Conservation (phyloP, 2,797 vertebrate genomes). For the Melanotaenia parkinsoni region DNA sequence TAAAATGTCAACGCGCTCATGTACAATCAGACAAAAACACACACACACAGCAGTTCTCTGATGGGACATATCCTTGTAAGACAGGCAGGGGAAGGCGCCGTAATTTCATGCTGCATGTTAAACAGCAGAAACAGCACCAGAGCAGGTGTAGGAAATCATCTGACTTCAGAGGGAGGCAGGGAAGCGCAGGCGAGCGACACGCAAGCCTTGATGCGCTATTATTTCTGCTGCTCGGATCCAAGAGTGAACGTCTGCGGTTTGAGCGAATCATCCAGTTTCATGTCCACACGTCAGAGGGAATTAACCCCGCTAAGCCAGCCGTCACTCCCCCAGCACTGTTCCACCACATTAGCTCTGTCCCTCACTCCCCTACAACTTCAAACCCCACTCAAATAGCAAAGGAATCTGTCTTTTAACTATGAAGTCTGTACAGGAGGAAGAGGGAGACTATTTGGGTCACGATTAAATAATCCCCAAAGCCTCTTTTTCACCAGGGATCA, state of each 20-base stretch:
- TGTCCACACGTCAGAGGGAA: slow-evolving; percentile 71
- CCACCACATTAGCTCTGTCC: slow-evolving; percentile 60
- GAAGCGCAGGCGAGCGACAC: slow-evolving; percentile 18
- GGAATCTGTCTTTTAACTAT: slow-evolving; percentile 67
- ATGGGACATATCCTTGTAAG: slow-evolving; percentile 52
- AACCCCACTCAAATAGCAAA: slow-evolving; percentile 51
- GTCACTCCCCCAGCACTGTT: slow-evolving; percentile 54
- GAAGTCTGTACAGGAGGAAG: slow-evolving; percentile 40
- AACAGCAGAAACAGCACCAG: slow-evolving; percentile 50
- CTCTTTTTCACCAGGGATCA: slow-evolving; percentile 68
- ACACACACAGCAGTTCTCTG: slow-evolving; percentile 28
- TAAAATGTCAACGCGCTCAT: slow-evolving; percentile 18
- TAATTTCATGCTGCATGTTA: slow-evolving; percentile 68
- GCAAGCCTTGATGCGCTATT: slow-evolving; percentile 42
- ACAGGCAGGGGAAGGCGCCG: slow-evolving; percentile 38
- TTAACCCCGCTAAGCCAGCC: slow-evolving; percentile 61
- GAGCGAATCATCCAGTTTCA: slow-evolving; percentile 59
- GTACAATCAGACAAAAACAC: slow-evolving; percentile 19
- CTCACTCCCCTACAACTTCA: slow-evolving; percentile 55
- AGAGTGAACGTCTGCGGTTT: slow-evolving; percentile 51
- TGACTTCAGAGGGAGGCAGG: slow-evolving; percentile 29
- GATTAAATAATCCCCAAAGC: slow-evolving; percentile 78
- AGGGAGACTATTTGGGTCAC: slow-evolving; percentile 73
- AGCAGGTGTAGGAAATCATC: slow-evolving; percentile 61
- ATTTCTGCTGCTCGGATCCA: slow-evolving; percentile 45